Evolutionary conservation across 2,797 vertebrate species (phyloP), one percentile per base, ranked within the genome.

Genomic region (Falco biarmicus): DNA sequence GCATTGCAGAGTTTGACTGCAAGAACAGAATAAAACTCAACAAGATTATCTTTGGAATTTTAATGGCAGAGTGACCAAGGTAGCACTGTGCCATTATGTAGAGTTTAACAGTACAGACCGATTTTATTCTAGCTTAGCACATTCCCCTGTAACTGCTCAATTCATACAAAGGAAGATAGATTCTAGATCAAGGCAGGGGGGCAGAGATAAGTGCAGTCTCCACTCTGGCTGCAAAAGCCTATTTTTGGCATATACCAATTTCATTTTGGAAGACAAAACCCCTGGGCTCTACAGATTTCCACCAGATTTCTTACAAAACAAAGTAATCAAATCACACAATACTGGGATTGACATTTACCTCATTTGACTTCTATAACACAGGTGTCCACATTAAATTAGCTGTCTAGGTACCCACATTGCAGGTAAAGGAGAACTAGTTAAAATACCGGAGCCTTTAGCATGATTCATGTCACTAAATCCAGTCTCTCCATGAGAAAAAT

Each of bases 251-350:
- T 21, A 7, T 16, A n/a, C 1, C 19, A 5, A 39, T 77, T 39
- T 71, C 6, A 60, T 34, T 82, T 19, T 48, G 20, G 12, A 57
- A 74, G 50, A 51, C 24, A 15, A 14, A 39, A 15, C 15, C 22
- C 12, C 29, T 43, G 41, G 15, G 41, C 73, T 47, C 41, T 41
- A 34, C 31, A 73, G 18, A 56, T n/a, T 66, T 90, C 24, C 4
- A 6, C 13, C 8, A 2, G 15, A 28, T 13, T 82, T 77, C 60
- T 60, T 31, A 59, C 4, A 59, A 15, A 68, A 15, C 24, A 48
- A 9, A 31, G 20, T 18, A 41, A 45, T 9, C 4, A 3, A 70
- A 47, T 32, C 6, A 29, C 0, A 0, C 9, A 29, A 26, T 16
- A 47, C 0, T n/a, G 25, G 17, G 12, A 57, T 2, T 51, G 37